Percentiles rank a stretch among this genome's conserved stretches.
phyloP scores from a whole-genome alignment of 1,140 invertebrate species.

The Ceratosolen solmsi region DNA sequence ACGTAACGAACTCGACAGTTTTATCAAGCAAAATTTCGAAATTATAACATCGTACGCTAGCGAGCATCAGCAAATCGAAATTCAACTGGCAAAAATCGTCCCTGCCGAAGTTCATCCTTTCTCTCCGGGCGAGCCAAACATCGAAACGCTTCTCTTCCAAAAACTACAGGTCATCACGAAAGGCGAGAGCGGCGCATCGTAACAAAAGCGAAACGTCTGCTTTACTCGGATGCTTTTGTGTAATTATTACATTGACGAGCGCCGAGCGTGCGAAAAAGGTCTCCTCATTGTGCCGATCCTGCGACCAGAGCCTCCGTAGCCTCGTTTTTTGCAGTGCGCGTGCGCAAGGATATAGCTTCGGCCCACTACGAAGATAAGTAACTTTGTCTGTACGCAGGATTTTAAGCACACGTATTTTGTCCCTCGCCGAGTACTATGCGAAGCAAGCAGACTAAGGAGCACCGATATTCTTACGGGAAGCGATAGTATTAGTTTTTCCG shows the following conservation, averaged over 20 bases:
- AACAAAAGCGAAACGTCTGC: conserved; percentile 21
- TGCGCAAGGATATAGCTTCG: not conserved
- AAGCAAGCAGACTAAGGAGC: too few species aligned
- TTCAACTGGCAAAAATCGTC: not conserved
- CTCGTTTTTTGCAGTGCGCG: not conserved
- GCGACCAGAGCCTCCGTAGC: not conserved
- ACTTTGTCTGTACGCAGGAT: not conserved
- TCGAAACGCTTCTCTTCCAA: not conserved
- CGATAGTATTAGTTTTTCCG: too few species aligned
- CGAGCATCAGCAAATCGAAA: not conserved
- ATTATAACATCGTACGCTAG: not conserved
- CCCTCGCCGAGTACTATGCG: not conserved
- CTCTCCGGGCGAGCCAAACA: not conserved
- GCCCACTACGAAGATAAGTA: not conserved
- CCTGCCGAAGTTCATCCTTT: not conserved
- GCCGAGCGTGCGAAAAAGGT: conserved; percentile 60
- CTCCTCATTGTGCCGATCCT: conserved; percentile 1
- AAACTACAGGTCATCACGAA: not conserved
- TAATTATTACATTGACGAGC: conserved; percentile 60
- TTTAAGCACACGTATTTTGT: not conserved
- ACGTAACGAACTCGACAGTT: not conserved
- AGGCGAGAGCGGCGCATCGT: not conserved
- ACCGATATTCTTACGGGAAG: too few species aligned
- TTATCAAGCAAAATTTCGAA: not conserved
- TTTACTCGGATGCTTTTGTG: conserved; percentile 44